Evolutionary conservation across 2,888 invertebrate species (phyloP).

Genomic region (Ormyrus nitidulus): DNA sequence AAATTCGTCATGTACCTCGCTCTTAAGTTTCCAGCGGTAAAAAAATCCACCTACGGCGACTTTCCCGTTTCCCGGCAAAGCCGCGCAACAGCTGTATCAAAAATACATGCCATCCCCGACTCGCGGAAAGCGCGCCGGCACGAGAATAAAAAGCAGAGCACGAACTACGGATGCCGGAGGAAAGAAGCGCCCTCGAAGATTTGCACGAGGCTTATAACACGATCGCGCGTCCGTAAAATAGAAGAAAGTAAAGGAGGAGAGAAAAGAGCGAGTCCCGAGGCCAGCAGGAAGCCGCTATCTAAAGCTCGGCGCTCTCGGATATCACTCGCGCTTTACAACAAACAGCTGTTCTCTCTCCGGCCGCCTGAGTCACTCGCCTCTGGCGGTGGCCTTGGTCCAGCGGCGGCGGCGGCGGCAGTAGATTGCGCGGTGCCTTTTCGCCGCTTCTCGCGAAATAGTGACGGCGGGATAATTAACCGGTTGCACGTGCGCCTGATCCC

Average conservation of each 20-base stretch:
- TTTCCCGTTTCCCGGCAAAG: neutral
- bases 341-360: conserved; percentile 65
- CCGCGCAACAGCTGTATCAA: conserved; percentile 1
- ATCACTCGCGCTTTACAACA: conserved; percentile 62
- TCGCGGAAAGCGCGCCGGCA: conserved; percentile 2
- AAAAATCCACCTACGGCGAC: conserved; percentile 16
- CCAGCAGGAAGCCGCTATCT: conserved; percentile 72
- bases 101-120: conserved; percentile 17
- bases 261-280: conserved; percentile 66
- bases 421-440: conserved; percentile 58
- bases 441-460: conserved; percentile 50
- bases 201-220: neutral
- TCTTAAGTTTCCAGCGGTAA: neutral
- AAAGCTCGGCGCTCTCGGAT: conserved; percentile 63
- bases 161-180: neutral
- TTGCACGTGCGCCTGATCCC: conserved; percentile 42
- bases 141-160: neutral
- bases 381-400: conserved; percentile 63
- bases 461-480: conserved; percentile 48
- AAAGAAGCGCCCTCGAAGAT: conserved; percentile 11
- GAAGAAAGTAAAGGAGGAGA: conserved; percentile 27
- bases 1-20: no score
- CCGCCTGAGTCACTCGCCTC: conserved; percentile 60
- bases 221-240: neutral
- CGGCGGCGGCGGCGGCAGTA: conserved; percentile 58